Base-by-base conservation (phyloP, 2,113 vertebrate species). In the Emydura subglobosa region DNA sequence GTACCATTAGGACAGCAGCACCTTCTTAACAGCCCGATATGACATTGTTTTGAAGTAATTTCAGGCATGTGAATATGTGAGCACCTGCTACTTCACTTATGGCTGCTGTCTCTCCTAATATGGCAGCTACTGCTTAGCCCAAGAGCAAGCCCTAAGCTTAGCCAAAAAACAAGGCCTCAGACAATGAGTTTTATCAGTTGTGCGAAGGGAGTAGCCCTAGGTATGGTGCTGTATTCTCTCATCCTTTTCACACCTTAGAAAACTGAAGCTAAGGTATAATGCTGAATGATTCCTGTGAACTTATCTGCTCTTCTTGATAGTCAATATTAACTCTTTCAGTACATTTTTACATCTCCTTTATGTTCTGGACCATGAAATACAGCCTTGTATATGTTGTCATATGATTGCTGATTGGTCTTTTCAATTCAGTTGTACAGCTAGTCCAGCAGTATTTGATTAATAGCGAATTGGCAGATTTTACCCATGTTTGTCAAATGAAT, bases 401-500 rank as follows among this genome's bases (percentile, higher is more conserved):
- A 88, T 54, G 83, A 50, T 54, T 49, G 21, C 88, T 95, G 3
- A 1, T 49, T 78, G 21, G 2, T 87, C 93, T 44, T 91, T 83
- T 87, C 74, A 86, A 76, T 95, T 92, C 91, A 76, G 47, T 93
- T 94, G 54, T 83, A 51, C 54, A 72, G n/a, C 65, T 39, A 72
- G n/a, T 39, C 34, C 96, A 95, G 85, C 47, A 85, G n/a, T 95
- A 55, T 86, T 95, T 88, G 89, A 93, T 95, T 92, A 96, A 93
- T 90, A 92, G 59, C 24, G 8, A 90, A 85, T 94, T 91, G 55
- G 90, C 87, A 96, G 83, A 93, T 95, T 96, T 97, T 95, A 59
- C 95, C 82, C 85, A 95, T 93, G 93, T 94, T 96, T 97, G 94
- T 95, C 89, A 96, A 95, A 96, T 97, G 95, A 97, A 97, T 97